A percentile compares a stretch with the other conserved stretches of the same genome.
Evolutionary conservation across 2,113 vertebrate genomes (phyloP).

Genomic region (Vidua macroura): DNA sequence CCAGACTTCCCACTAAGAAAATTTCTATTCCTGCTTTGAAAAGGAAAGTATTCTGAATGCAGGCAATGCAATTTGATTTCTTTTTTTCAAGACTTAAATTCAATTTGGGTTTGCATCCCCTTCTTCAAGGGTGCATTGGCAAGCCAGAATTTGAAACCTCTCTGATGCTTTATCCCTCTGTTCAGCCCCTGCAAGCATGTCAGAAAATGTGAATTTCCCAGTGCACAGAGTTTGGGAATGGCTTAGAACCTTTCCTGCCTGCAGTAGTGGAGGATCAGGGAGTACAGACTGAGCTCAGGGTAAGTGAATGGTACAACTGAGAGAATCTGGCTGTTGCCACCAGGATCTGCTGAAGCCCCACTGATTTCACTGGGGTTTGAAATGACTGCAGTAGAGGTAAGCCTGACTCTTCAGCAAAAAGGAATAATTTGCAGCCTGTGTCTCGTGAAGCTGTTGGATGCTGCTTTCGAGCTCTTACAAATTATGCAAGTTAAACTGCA

Average conservation of each 20-base stretch:
- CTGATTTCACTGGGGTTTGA: not conserved
- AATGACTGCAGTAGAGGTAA: not conserved
- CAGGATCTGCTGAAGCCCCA: not conserved
- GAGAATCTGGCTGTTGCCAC: not conserved
- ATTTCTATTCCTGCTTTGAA: not conserved
- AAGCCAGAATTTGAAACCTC: not conserved
- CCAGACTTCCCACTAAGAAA: not conserved
- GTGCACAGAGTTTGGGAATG: not conserved
- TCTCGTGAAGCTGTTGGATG: not conserved
- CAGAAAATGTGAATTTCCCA: not conserved
- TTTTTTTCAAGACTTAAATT: not conserved
- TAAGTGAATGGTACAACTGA: not conserved
- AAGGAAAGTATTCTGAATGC: not conserved
- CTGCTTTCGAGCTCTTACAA: not conserved
- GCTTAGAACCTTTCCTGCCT: not conserved
- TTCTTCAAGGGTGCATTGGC: not conserved
- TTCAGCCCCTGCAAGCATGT: accelerated
- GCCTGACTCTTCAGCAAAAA: not conserved
- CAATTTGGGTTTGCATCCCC: not conserved
- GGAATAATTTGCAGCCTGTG: not conserved
- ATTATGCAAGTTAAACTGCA: not conserved
- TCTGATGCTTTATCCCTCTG: not conserved
- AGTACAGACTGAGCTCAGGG: not conserved
- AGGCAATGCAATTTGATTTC: not conserved
- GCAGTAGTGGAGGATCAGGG: not conserved